Evolutionary conservation across 2,888 invertebrate species (phyloP).

Genomic region (Volucella inanis): DNA sequence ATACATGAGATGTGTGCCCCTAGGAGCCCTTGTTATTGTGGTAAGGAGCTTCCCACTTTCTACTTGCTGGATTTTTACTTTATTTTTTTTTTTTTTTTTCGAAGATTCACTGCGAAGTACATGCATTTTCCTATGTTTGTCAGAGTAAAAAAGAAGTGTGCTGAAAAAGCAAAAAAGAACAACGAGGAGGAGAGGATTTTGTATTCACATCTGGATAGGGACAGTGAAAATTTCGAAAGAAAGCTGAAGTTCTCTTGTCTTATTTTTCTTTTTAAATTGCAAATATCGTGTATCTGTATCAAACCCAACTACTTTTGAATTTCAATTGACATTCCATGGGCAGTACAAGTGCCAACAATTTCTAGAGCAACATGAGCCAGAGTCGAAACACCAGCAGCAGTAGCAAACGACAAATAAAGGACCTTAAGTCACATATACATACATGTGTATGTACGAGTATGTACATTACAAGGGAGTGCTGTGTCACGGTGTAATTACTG

Average conservation of each 20-base stretch:
- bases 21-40: slow-evolving; percentile 47
- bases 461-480: slow-evolving; percentile 1
- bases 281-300: slow-evolving; percentile 24
- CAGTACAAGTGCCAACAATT: background rate
- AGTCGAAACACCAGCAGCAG: too few relatives aligned
- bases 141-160: background rate
- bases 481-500: slow-evolving; percentile 57
- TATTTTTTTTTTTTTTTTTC: background rate
- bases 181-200: slow-evolving; percentile 43
- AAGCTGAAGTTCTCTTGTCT: slow-evolving; percentile 44
- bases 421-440: slow-evolving; percentile 17
- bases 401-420: slow-evolving; percentile 29
- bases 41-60: background rate
- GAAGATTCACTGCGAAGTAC: slow-evolving; percentile 7
- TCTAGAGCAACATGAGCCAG: too few relatives aligned
- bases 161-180: slow-evolving; percentile 2
- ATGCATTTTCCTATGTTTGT: background rate
- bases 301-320: slow-evolving; percentile 52
- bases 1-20: slow-evolving; percentile 14
- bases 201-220: background rate
- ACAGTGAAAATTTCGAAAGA: slow-evolving; percentile 12
- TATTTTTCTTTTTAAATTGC: slow-evolving; percentile 8
- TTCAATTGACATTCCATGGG: slow-evolving; percentile 70
- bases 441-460: background rate
- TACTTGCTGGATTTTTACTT: background rate